Percentiles rank a stretch among this genome's conserved stretches.
Conservation (phyloP, 2,797 vertebrate species). For the Acanthopagrus latus region DNA sequence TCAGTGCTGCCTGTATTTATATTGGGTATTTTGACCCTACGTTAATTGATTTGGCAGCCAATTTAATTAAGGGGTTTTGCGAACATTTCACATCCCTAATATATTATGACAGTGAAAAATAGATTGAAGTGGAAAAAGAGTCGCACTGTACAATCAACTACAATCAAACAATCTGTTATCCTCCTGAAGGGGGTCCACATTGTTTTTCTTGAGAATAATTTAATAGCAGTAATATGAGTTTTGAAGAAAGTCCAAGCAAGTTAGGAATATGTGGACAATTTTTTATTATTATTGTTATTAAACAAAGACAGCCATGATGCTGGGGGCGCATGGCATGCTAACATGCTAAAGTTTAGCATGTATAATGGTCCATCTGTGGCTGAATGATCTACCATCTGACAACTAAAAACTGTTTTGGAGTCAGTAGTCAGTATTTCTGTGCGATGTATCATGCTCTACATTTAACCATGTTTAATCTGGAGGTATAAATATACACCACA, state of each 20-base stretch:
- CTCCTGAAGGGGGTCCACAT: background rate
- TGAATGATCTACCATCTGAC: background rate
- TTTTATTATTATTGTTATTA: background rate
- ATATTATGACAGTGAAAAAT: background rate
- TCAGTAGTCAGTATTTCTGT: background rate
- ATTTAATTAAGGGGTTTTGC: slow-evolving; percentile 3
- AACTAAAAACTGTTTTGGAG: background rate
- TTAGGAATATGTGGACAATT: background rate
- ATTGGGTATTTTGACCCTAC: slow-evolving; percentile 19
- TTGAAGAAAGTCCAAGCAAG: background rate
- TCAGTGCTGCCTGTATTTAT: slow-evolving; percentile 30
- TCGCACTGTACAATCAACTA: background rate
- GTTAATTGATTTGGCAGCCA: slow-evolving; percentile 2
- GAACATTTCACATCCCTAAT: slow-evolving; percentile 13
- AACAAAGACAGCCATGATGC: background rate
- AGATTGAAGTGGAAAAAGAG: background rate
- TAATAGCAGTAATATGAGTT: background rate
- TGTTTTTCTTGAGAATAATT: slow-evolving; percentile 3
- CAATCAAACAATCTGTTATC: background rate
- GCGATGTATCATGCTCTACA: background rate
- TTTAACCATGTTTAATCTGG: slow-evolving; percentile 13
- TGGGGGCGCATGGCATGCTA: background rate
- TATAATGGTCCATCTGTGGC: background rate
- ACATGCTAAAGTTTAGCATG: background rate
- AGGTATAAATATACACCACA: slow-evolving; percentile 1